These are phyloP conservation scores for Ophioderma brevispina DNA, from an alignment of 35 echinoderm and acorn worm species.

Conservation along the genomic window DNA sequence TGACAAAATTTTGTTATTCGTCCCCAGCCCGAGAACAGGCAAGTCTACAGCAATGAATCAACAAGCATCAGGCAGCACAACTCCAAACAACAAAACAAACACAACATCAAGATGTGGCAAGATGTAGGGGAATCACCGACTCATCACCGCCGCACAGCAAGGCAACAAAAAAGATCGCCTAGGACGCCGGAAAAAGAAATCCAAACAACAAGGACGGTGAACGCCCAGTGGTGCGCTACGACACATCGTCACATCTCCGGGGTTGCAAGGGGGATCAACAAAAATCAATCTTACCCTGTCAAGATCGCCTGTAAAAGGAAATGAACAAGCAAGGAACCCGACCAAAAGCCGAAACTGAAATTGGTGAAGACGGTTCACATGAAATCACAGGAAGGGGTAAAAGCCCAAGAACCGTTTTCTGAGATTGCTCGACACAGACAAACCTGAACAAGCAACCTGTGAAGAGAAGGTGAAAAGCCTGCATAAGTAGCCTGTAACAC, in stretches of 20 bases:
- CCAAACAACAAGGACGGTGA: conserved; percentile 38
- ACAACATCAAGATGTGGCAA: conserved; percentile 17
- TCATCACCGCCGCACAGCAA: conserved; percentile 5
- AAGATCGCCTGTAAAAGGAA: not conserved
- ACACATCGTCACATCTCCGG: conserved; percentile 52
- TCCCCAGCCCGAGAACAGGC: not conserved
- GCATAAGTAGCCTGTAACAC: no score
- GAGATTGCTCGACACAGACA: no score
- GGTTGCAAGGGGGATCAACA: conserved; percentile 3
- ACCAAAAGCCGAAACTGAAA: not conserved
- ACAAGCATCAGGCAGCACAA: not conserved
- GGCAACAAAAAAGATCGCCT: not conserved
- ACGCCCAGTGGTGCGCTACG: conserved; percentile 29
- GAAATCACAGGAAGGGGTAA: no score
- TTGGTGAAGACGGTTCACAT: no score
- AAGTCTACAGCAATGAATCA: not conserved
- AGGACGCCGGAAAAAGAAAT: not conserved
- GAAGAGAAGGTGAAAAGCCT: no score
- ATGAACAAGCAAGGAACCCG: conserved; percentile 4
- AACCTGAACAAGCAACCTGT: no score
- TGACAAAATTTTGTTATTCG: no score
- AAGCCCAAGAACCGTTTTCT: no score
- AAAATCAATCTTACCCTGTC: no score
- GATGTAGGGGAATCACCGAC: no score
- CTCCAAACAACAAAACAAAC: no score